A percentile compares a stretch with the other conserved stretches of the same genome.
Conservation (phyloP, 2,797 vertebrate genomes). For the Chaetodon trifasciatus region DNA sequence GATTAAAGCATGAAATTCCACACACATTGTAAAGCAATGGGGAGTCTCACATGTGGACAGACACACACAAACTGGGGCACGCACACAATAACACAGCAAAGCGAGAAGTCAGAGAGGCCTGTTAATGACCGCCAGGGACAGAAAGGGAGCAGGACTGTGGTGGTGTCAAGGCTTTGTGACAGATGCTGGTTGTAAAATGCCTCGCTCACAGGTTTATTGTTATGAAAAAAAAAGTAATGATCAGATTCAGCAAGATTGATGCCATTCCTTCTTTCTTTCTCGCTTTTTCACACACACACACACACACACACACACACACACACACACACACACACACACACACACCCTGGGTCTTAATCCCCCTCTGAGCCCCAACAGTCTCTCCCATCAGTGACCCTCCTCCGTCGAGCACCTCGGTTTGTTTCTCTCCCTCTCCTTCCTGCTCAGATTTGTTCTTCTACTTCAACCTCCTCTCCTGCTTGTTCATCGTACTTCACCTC, state of each 20-base stretch:
- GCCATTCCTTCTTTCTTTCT: slow-evolving; percentile 44
- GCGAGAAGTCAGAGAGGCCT: slow-evolving; percentile 64
- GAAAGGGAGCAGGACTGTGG: slow-evolving; percentile 62
- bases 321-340: slow-evolving; percentile 32
- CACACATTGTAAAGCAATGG: slow-evolving; percentile 67
- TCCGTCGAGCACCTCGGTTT: slow-evolving; percentile 30
- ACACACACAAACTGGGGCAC: slow-evolving; percentile 54
- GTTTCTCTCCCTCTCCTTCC: slow-evolving; percentile 22
- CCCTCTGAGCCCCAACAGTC: slow-evolving; percentile 39
- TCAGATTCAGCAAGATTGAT: slow-evolving; percentile 74
- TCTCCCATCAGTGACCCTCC: slow-evolving; percentile 58
- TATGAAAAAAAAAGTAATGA: slow-evolving; percentile 60
- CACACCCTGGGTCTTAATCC: slow-evolving; percentile 31
- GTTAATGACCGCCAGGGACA: slow-evolving; percentile 70
- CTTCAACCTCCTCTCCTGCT: slow-evolving; percentile 39
- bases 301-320: slow-evolving; percentile 56
- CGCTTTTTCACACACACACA: slow-evolving; percentile 49
- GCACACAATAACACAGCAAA: slow-evolving; percentile 49
- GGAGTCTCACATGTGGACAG: slow-evolving; percentile 67
- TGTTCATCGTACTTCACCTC: slow-evolving; percentile 65
- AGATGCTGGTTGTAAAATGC: slow-evolving; percentile 77
- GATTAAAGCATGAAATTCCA: slow-evolving; percentile 77
- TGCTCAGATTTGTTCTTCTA: slow-evolving; percentile 42
- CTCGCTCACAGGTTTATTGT: slow-evolving; percentile 78
- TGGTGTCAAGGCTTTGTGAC: slow-evolving; percentile 72